Evolutionary conservation across 2,797 vertebrate species (phyloP), one percentile per base, ranked within the genome.

Genomic region (Gymnothorax reevesii): DNA sequence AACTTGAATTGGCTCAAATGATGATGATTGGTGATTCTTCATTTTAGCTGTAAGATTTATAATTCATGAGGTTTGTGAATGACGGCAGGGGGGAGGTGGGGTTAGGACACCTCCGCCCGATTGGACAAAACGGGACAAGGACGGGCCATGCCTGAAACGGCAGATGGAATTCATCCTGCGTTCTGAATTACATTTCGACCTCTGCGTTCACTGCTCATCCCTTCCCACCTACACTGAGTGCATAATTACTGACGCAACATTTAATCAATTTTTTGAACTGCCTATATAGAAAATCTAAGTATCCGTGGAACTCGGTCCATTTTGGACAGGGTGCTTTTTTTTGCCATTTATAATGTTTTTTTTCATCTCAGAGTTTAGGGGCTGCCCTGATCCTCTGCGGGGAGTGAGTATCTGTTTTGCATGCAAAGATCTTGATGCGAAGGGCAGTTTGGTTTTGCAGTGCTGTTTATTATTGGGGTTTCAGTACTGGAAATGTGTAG

Each of bases 141-240:
- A 2, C 55, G 77, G 77, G 55, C 77, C 8, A 8, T n/a, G 77
- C 77, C 77, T 22, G 52, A 80, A 55, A 80, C 55, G 77, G 77
- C 77, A 80, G 77, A 49, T 80, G 77, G 77, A 80, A 80, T 55
- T 22, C 77, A 80, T 80, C 77, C 22, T 15, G 75, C 22, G 22
- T 79, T 79, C 49, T 49, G 9, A 15, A 52, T 42, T 13, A 77
- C 33, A 77, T 80, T 55, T 80, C 77, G n/a, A 80, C 77, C 77
- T 7, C 77, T 20, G 22, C 77, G 54, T 80, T 80, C 27, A 80
- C 55, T 52, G 55, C 55, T 52, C 49, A 20, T 55, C 77, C n/a
- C 77, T 55, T 55, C 55, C 49, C 49, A 12, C 77, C 54, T 54
- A 80, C 77, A 80, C 77, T 3, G 77, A 80, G 77, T 55, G 77